phyloP scores from a whole-genome alignment of 1,140 invertebrate species.

The Aphelinus atriplicis region DNA sequence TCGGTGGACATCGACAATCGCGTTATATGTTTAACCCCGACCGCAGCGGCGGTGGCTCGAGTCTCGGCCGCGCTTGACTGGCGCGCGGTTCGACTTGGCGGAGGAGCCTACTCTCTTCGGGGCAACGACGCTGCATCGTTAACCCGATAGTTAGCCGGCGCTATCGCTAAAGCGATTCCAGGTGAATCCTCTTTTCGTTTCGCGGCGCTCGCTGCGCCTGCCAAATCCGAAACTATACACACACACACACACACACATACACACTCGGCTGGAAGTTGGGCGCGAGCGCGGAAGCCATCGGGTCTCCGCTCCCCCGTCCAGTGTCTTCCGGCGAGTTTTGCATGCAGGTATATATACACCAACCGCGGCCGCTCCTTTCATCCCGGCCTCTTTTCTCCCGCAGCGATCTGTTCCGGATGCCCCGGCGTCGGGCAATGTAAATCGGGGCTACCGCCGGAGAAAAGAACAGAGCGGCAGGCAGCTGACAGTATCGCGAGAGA shows the following conservation, averaged over 20 bases:
- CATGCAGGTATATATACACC: too few species aligned
- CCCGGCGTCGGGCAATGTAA: not conserved
- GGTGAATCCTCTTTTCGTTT: slow-evolving; percentile 30
- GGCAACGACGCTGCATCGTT: slow-evolving; percentile 50
- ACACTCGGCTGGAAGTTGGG: not conserved
- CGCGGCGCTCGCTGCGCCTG: not conserved
- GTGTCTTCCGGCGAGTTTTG: not conserved
- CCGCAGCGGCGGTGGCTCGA: not conserved
- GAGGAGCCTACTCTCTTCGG: not conserved
- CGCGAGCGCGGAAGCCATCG: slow-evolving; percentile 19
- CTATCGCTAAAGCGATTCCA: slow-evolving; percentile 24
- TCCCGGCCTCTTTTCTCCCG: too few species aligned
- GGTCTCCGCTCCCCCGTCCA: slow-evolving; percentile 1
- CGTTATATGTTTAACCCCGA: slow-evolving; percentile 27
- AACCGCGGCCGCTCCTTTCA: too few species aligned
- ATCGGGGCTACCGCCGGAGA: not conserved
- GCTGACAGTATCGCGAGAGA: not conserved
- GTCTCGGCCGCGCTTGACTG: not conserved
- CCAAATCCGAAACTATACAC: slow-evolving; percentile 8
- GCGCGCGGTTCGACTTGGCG: not conserved
- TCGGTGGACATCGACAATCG: not conserved
- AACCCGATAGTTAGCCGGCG: slow-evolving; percentile 52
- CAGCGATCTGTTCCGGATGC: too few species aligned
- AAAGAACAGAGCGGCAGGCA: not conserved
- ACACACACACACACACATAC: not conserved